Percentiles rank a stretch among this genome's conserved stretches.
Conservation (phyloP, 2,797 vertebrate genomes). For the Schizopygopsis malacanthus region DNA sequence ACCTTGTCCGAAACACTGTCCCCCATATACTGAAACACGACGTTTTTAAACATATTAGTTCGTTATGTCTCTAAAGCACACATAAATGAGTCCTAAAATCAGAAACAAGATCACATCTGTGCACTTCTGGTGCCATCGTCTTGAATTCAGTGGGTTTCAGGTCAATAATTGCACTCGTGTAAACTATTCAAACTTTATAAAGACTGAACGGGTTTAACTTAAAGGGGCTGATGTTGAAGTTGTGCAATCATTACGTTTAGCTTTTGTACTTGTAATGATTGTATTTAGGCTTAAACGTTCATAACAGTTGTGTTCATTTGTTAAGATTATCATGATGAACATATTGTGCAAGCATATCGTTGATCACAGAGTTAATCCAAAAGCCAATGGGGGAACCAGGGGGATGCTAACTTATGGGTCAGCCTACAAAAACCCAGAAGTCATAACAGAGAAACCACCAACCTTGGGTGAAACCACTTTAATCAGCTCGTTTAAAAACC, state of each 20-base stretch:
- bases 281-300: neutral
- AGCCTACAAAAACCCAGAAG: no score
- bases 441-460: constrained; percentile 48
- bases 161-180: neutral
- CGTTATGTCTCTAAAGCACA: neutral
- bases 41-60: neutral
- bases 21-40: constrained; percentile 87
- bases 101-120: neutral
- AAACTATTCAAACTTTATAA: no score
- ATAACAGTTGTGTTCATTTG: neutral
- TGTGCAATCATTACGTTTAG: neutral
- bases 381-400: no score
- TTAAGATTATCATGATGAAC: neutral
- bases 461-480: constrained; percentile 98
- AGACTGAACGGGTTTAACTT: no score
- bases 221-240: no score
- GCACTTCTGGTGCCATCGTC: neutral
- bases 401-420: no score
- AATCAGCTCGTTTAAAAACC: constrained; percentile 95
- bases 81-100: neutral
- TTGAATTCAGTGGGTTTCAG: neutral
- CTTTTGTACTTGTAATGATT: neutral
- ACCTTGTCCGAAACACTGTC: constrained; percentile 91
- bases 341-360: neutral
- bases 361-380: neutral